Evolutionary conservation across 2,888 invertebrate genomes (phyloP).

Genomic region (Scaeva pyrastri): DNA sequence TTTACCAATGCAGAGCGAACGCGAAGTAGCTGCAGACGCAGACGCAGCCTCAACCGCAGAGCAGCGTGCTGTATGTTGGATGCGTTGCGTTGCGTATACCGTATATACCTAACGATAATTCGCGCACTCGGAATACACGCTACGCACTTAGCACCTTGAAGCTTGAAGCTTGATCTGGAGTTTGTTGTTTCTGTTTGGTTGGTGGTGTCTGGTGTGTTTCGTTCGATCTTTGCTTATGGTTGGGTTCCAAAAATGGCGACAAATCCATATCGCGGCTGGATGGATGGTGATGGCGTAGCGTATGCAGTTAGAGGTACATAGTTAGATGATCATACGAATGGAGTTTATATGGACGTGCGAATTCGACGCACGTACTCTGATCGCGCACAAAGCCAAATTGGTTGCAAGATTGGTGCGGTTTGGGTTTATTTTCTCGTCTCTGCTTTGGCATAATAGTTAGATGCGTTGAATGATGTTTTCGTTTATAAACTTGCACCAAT

Average conservation of each 20-base stretch:
- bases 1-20: slow-evolving; percentile 50
- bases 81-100: too few species aligned
- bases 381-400: slow-evolving; percentile 70
- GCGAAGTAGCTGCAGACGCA: background rate
- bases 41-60: background rate
- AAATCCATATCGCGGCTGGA: slow-evolving; percentile 62
- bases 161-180: background rate
- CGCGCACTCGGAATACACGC: slow-evolving; percentile 37
- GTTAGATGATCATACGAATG: slow-evolving; percentile 24
- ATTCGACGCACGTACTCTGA: slow-evolving; percentile 74
- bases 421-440: slow-evolving; percentile 7
- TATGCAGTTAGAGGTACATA: slow-evolving; percentile 34
- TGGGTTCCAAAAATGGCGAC: slow-evolving; percentile 73
- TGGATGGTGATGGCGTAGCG: too few species aligned
- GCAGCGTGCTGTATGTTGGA: slow-evolving; percentile 23
- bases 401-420: slow-evolving; percentile 48
- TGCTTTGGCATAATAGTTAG: slow-evolving; percentile 1
- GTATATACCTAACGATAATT: slow-evolving; percentile 26
- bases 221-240: slow-evolving; percentile 3
- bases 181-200: background rate
- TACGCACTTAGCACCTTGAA: slow-evolving; percentile 75
- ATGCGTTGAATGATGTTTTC: background rate
- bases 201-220: background rate
- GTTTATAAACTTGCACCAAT: background rate
- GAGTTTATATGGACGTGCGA: slow-evolving; percentile 55